Evolutionary conservation across 2,797 vertebrate species (phyloP).

Genomic region (Crocidura indochinensis): DNA sequence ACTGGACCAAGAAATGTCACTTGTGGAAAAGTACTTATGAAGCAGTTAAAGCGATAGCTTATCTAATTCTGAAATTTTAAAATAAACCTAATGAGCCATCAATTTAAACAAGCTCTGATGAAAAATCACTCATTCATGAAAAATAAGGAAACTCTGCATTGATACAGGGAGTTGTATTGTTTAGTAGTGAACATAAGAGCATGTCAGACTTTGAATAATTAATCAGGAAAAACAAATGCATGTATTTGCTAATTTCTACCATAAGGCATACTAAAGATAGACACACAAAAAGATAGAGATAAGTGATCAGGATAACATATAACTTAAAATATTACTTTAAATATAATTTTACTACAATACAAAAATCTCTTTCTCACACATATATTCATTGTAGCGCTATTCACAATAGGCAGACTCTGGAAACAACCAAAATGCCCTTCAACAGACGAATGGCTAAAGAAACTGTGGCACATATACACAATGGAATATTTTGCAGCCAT

Average conservation of each 20-base stretch:
- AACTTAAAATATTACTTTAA: background rate
- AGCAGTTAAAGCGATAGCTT: background rate
- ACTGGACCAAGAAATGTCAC: background rate
- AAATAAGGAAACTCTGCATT: background rate
- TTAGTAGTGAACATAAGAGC: constrained; percentile 8
- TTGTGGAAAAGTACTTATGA: background rate
- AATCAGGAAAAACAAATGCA: constrained; percentile 17
- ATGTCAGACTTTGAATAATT: constrained; percentile 9
- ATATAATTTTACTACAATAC: background rate
- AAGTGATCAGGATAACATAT: background rate
- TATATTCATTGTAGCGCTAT: too few relatives aligned
- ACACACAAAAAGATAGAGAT: background rate
- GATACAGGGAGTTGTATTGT: constrained; percentile 21
- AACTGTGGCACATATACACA: too few relatives aligned
- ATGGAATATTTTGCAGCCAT: too few relatives aligned
- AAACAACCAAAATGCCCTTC: too few relatives aligned
- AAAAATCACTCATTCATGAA: constrained; percentile 5
- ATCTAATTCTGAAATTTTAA: constrained; percentile 43
- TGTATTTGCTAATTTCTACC: constrained; percentile 21
- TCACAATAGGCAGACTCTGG: too few relatives aligned
- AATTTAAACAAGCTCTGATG: constrained; percentile 27
- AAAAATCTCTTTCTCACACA: too few relatives aligned
- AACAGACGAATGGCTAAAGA: too few relatives aligned
- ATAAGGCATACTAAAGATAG: constrained; percentile 18
- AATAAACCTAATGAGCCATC: constrained; percentile 15